These are phyloP conservation scores for Tuberolachnus salignus DNA, from an alignment of 2,888 invertebrate species.

Conservation along the genomic window DNA sequence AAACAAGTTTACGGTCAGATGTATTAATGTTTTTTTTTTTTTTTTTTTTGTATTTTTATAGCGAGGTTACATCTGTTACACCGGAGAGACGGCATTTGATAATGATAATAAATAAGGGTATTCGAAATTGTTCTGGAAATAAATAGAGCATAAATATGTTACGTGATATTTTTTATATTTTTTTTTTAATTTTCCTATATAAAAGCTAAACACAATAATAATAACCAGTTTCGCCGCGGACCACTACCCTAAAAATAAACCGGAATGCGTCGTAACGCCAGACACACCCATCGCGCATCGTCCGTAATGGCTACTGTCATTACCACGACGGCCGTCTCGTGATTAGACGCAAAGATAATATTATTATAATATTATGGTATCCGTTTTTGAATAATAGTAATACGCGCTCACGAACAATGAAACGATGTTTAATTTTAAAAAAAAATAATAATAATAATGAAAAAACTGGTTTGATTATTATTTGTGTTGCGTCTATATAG, in stretches of 20 bases:
- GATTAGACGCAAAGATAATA: conserved; percentile 21
- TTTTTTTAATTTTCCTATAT: conserved; percentile 22
- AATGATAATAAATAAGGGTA: background rate
- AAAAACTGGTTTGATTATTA: conserved; percentile 43
- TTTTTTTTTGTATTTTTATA: too few relatives aligned
- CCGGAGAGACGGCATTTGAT: background rate
- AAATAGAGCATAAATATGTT: background rate
- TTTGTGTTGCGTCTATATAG: background rate
- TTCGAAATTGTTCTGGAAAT: background rate
- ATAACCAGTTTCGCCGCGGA: conserved; percentile 35
- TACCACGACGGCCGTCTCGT: conserved; percentile 12
- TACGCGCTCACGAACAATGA: background rate
- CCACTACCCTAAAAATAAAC: conserved; percentile 37
- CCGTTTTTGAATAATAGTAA: conserved; percentile 20
- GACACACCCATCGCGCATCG: conserved; percentile 11
- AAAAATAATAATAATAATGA: too few relatives aligned
- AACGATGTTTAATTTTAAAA: conserved; percentile 43
- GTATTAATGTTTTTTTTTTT: too few relatives aligned
- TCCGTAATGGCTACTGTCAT: conserved; percentile 45
- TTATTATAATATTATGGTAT: background rate
- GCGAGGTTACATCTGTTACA: background rate
- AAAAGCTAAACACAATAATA: conserved; percentile 34
- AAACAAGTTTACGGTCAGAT: too few relatives aligned
- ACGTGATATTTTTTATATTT: conserved; percentile 5
- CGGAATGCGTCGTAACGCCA: background rate